Conservation (phyloP, 2,797 vertebrate genomes). For the Glossophaga mutica region DNA sequence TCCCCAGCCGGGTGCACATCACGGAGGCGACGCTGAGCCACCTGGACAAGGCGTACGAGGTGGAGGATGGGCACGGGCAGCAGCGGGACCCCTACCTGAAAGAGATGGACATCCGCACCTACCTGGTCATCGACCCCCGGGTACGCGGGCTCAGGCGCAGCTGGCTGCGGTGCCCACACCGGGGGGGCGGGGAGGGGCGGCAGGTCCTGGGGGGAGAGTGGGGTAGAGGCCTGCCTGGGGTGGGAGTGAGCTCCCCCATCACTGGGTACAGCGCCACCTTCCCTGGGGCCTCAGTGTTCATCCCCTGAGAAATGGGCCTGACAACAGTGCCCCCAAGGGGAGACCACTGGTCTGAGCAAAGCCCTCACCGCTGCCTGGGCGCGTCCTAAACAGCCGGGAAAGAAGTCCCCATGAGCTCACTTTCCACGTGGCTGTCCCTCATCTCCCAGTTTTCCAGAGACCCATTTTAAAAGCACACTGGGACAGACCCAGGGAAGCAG, state of each 20-base stretch:
- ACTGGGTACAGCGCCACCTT: fast-evolving
- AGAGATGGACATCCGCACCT: conserved; percentile 92
- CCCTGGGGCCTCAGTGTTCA: neutral
- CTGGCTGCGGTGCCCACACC: fast-evolving
- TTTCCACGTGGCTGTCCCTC: neutral
- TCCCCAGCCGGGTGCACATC: conserved; percentile 94
- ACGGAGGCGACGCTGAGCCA: conserved; percentile 96
- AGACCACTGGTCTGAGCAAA: fast-evolving
- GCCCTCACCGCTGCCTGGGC: fast-evolving
- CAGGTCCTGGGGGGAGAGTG: neutral
- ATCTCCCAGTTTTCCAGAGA: neutral
- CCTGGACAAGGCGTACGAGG: conserved; percentile 95
- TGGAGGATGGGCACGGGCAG: conserved; percentile 94
- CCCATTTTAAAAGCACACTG: neutral
- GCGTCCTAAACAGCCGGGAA: fast-evolving
- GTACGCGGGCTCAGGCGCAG: conserved; percentile 72
- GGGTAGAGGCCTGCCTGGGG: neutral
- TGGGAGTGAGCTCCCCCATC: neutral
- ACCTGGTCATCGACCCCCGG: conserved; percentile 96
- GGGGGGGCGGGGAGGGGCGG: fast-evolving
- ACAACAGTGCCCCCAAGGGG: fast-evolving
- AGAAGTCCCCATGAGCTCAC: neutral
- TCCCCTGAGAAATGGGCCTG: neutral
- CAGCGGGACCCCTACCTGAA: conserved; percentile 92
- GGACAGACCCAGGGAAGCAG: neutral